Evolutionary conservation across 2,113 vertebrate species (phyloP).

Genomic region (Anguilla japonica): DNA sequence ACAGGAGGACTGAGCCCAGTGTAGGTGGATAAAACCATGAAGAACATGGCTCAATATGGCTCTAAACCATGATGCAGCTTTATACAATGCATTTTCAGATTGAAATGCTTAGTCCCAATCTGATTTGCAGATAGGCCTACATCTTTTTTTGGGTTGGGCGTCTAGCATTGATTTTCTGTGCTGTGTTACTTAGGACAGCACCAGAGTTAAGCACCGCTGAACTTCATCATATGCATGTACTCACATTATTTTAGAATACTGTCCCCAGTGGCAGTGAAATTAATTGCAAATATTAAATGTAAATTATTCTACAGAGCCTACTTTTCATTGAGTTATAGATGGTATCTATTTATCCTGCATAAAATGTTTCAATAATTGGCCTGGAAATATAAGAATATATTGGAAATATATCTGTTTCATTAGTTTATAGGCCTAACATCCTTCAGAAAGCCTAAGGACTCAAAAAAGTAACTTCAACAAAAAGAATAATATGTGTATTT

Average conservation of each 20-base stretch:
- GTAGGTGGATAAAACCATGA: background rate
- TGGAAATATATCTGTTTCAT: background rate
- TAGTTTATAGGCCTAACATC: background rate
- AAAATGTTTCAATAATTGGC: too few relatives aligned
- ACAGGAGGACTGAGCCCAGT: background rate
- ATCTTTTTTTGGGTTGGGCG: too few relatives aligned
- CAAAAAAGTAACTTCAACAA: background rate
- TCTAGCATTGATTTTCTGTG: background rate
- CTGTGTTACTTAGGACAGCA: background rate
- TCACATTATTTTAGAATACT: too few relatives aligned
- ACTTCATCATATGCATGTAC: too few relatives aligned
- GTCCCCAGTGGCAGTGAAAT: too few relatives aligned
- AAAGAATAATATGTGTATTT: background rate
- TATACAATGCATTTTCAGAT: background rate
- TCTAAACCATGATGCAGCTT: background rate
- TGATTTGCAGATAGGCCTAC: too few relatives aligned
- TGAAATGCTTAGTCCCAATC: background rate
- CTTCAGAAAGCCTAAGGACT: background rate
- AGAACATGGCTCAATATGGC: background rate
- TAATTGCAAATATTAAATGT: too few relatives aligned
- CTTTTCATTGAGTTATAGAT: too few relatives aligned
- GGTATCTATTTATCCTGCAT: too few relatives aligned
- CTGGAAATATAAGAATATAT: too few relatives aligned
- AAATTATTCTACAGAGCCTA: too few relatives aligned
- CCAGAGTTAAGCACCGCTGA: background rate